Base-by-base conservation (phyloP, 2,113 vertebrate species). In the Dryoscopus gambensis region DNA sequence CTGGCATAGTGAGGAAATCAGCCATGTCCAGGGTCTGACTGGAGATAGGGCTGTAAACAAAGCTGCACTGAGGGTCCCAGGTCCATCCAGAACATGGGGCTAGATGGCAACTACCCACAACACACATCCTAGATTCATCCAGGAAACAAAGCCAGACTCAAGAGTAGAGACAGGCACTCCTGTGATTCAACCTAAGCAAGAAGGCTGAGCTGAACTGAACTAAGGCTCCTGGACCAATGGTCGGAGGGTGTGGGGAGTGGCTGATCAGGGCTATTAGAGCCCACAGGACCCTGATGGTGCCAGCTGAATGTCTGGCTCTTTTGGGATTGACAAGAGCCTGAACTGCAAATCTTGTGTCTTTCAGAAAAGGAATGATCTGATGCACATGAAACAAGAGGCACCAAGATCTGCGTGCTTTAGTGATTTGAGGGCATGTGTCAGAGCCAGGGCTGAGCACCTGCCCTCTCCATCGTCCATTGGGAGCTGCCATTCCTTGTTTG, bases 161-260 rank as follows among this genome's bases (percentile, higher is more conserved):
- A 14, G 10, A n/a, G 4, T 0, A 1, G 7, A 82, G 30, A 74
- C 18, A 35, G 8, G 1, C 24, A 35, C 15, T 28, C 7, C 42
- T 21, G 1, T 22, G 4, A 31, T 39, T 50, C 56, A 81, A 0
- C 4, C 11, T 17, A 15, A 5, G 1, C 7, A 44, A 71, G 8
- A 49, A 55, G 18, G 7, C 52, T 84, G 44, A 44, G 13, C 49
- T 68, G 33, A 91, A 40, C 16, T 84, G 39, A 81, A 35, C 63
- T 13, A 53, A 55, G 13, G 3, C 23, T 85, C 17, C 47, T 39
- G 30, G 22, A 37, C 50, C 76, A 47, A 42, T 31, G 22, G 25
- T 31, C 44, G 56, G 22, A 78, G 33, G 18, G 17, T 52, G 4
- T 42, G 21, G 7, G 39, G 11, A 80, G 25, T n/a, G 12, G 25